Conservation (phyloP, 2,797 vertebrate species). For the Thripadectes ignobilis region DNA sequence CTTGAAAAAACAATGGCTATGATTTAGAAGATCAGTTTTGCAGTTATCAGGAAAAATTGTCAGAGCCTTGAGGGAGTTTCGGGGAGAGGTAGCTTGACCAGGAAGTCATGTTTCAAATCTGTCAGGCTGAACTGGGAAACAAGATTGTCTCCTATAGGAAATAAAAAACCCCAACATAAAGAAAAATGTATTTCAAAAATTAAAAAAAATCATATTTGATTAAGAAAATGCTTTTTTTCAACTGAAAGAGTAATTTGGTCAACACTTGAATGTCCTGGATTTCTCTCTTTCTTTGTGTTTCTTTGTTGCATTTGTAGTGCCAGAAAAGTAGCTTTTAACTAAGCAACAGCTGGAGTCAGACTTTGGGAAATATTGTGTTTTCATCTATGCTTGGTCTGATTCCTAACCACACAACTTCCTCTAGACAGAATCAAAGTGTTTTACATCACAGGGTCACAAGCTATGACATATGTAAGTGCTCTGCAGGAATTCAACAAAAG, state of each 20-base stretch:
- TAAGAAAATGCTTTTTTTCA: not conserved
- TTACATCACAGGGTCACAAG: conserved; percentile 35
- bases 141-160: not conserved
- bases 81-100: not conserved
- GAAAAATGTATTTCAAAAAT: not conserved
- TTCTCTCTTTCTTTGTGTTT: not conserved
- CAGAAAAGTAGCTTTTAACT: conserved; percentile 45
- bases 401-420: conserved; percentile 31
- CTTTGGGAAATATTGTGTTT: conserved; percentile 30
- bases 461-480: conserved; percentile 5
- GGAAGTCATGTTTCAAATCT: not conserved
- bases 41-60: not conserved
- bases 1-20: not conserved
- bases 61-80: not conserved
- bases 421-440: conserved; percentile 28
- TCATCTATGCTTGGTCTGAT: not conserved
- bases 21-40: not conserved
- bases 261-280: not conserved
- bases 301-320: not conserved
- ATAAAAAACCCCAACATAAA: not conserved
- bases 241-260: not conserved
- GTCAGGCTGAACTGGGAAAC: not conserved
- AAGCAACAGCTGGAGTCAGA: conserved; percentile 43
- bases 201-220: not conserved
- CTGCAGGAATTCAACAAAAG: not conserved